A percentile compares a stretch with the other conserved stretches of the same genome.
These are phyloP conservation scores for Ovis aries DNA, from an alignment of 2,113 vertebrate genomes.

Conservation along the genomic window ARS-UI_Ramb_v3.0 NC_056068.1:45716001-45716500, in stretches of 20 bases:
- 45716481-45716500: conserved; percentile 55
- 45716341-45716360: conserved; percentile 1
- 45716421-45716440: conserved; percentile 62
- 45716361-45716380: conserved; percentile 45
- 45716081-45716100: conserved; percentile 70
- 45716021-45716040: conserved; percentile 45
- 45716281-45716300: conserved; percentile 71
- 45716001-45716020: conserved; percentile 58
- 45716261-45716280: not conserved
- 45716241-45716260: conserved; percentile 50
- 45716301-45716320: conserved; percentile 38
- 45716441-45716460: conserved; percentile 70
- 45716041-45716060: conserved; percentile 63
- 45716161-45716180: conserved; percentile 64
- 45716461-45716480: conserved; percentile 73
- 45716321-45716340: conserved; percentile 54
- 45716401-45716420: conserved; percentile 52
- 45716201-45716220: conserved; percentile 47
- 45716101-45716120: conserved; percentile 73
- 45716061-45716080: conserved; percentile 65
- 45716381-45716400: conserved; percentile 40
- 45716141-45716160: conserved; percentile 45
- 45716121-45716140: conserved; percentile 50
- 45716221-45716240: conserved; percentile 54
- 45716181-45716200: conserved; percentile 34